Conservation (phyloP, 2,113 vertebrate species). For the Tor tambroides region DNA sequence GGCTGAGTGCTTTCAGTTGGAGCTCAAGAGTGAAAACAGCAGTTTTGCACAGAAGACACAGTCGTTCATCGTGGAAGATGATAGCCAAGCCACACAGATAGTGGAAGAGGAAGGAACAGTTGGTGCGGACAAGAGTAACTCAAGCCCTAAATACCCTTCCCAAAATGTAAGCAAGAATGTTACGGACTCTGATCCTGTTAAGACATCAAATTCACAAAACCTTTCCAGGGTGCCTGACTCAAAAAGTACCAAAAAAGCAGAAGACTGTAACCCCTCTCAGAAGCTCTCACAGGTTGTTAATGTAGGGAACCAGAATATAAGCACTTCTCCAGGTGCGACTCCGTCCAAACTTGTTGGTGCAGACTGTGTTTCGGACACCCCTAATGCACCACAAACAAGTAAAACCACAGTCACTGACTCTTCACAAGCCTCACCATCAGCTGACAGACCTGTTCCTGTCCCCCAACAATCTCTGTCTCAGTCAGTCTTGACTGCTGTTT, state of each 20-base stretch:
- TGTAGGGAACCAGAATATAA: slow-evolving; percentile 56
- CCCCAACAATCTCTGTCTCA: slow-evolving; percentile 57
- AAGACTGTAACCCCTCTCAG: slow-evolving; percentile 26
- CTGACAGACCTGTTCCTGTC: slow-evolving; percentile 11
- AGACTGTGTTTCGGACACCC: not conserved
- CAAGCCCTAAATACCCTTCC: not conserved
- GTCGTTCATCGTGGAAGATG: slow-evolving; percentile 66
- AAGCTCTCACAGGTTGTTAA: slow-evolving; percentile 18
- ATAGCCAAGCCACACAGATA: slow-evolving; percentile 80
- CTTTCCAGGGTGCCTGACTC: slow-evolving; percentile 29
- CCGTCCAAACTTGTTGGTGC: slow-evolving; percentile 31
- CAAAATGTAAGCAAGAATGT: slow-evolving; percentile 44
- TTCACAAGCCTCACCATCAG: slow-evolving; percentile 46
- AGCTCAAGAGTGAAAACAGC: slow-evolving; percentile 77
- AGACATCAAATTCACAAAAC: slow-evolving; percentile 13
- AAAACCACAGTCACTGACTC: slow-evolving; percentile 46
- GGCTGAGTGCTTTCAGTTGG: slow-evolving; percentile 74
- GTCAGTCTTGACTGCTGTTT: slow-evolving; percentile 49
- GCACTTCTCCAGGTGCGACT: not conserved
- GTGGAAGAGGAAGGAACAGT: slow-evolving; percentile 66
- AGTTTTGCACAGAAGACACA: slow-evolving; percentile 56
- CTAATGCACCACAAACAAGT: slow-evolving; percentile 45
- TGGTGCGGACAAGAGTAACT: slow-evolving; percentile 47
- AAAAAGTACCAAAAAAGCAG: not conserved
- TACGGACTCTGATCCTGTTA: slow-evolving; percentile 25